Conservation (phyloP, 2,113 vertebrate genomes). For the Thamnophis sirtalis region DNA sequence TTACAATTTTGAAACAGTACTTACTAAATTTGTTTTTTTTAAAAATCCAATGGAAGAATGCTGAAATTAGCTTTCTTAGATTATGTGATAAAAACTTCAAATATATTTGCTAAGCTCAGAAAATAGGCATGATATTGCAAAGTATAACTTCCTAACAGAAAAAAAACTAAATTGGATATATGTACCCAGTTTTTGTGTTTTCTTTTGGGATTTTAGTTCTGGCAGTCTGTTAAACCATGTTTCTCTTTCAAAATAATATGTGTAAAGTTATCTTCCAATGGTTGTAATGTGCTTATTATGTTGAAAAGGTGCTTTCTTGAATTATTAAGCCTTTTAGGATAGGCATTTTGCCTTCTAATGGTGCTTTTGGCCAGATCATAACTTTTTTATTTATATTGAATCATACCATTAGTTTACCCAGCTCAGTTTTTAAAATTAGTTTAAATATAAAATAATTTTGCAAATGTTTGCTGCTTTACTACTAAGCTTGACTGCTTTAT, state of each 20-base stretch:
- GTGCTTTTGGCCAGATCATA: slow-evolving; percentile 35
- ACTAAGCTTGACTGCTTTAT: neutral
- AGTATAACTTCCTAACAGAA: slow-evolving; percentile 20
- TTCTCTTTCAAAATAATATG: neutral
- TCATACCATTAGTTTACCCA: neutral
- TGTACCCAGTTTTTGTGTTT: slow-evolving; percentile 35
- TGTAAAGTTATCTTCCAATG: neutral
- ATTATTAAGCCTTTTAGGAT: slow-evolving; percentile 23
- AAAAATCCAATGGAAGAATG: slow-evolving; percentile 33
- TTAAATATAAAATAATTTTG: neutral
- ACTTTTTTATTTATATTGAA: neutral
- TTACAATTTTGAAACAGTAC: neutral
- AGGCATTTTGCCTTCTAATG: slow-evolving; percentile 18
- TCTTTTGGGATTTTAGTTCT: slow-evolving; percentile 28
- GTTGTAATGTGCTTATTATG: neutral
- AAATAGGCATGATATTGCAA: slow-evolving; percentile 52
- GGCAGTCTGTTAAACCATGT: neutral
- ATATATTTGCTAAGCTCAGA: slow-evolving; percentile 49
- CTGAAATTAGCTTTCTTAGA: slow-evolving; percentile 49
- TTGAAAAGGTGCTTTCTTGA: slow-evolving; percentile 15
- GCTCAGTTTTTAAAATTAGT: neutral
- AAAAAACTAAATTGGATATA: slow-evolving; percentile 35
- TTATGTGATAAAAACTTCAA: slow-evolving; percentile 31
- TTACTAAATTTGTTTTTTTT: neutral
- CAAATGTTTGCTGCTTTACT: neutral